Percentiles rank a stretch among this genome's conserved stretches.
phyloP scores from a whole-genome alignment of 2,797 vertebrate genomes.

The Xiphophorus birchmanni region DNA sequence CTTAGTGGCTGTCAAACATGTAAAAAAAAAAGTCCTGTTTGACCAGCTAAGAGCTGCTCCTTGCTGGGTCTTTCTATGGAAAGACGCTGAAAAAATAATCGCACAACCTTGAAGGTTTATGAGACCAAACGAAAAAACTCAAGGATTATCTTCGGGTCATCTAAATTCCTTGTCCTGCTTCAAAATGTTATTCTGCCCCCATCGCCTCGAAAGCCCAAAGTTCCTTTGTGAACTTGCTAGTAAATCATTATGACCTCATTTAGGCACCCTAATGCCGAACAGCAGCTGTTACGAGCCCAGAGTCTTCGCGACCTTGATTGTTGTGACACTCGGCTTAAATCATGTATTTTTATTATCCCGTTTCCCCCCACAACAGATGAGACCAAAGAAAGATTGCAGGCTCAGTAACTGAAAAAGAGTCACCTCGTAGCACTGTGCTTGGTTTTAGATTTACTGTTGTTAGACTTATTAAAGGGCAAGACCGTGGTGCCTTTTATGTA shows the following conservation, averaged over 20 bases:
- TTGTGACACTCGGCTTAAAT: constrained; percentile 64
- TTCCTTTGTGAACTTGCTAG: constrained; percentile 35
- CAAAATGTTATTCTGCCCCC: constrained; percentile 17
- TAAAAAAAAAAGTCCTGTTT: constrained; percentile 7
- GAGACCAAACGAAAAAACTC: constrained; percentile 40
- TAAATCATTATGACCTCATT: constrained; percentile 52
- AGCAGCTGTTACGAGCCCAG: constrained; percentile 54
- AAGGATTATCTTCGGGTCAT: neutral
- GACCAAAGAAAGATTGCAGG: constrained; percentile 57
- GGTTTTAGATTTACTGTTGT: constrained; percentile 70
- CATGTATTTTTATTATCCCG: constrained; percentile 70
- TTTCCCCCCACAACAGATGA: constrained; percentile 48
- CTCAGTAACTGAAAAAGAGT: constrained; percentile 63
- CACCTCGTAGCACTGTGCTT: constrained; percentile 32
- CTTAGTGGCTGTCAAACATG: constrained; percentile 56
- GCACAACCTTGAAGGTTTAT: constrained; percentile 30
- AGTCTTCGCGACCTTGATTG: constrained; percentile 55
- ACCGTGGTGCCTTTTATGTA: constrained; percentile 55
- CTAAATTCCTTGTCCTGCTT: neutral
- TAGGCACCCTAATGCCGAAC: constrained; percentile 41
- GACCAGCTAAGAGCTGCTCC: constrained; percentile 34
- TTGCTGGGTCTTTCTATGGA: neutral
- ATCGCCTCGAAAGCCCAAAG: constrained; percentile 28
- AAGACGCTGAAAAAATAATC: constrained; percentile 25
- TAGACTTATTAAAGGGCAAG: constrained; percentile 71